These are phyloP conservation scores for Harpegnathos saltator DNA, from an alignment of 1,140 invertebrate species.

Conservation along the genomic window DNA sequence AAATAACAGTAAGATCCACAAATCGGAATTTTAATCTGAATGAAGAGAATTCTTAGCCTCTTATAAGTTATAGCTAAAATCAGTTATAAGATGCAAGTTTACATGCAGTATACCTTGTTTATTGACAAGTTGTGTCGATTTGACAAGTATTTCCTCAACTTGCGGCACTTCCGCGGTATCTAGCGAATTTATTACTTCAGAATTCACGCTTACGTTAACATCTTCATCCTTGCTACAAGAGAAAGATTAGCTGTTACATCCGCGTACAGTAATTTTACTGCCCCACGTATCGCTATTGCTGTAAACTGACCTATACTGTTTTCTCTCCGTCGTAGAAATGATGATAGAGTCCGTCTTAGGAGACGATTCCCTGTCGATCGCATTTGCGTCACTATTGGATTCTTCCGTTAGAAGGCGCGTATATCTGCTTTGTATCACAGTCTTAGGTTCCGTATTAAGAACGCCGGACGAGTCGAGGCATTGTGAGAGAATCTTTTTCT, in stretches of 20 bases:
- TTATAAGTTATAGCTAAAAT: too few relatives aligned
- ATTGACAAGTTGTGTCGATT: constrained; percentile 37
- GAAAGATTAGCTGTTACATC: constrained; percentile 21
- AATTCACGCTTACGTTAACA: constrained; percentile 54
- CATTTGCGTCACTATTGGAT: constrained; percentile 73
- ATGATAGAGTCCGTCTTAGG: constrained; percentile 60
- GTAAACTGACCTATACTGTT: constrained; percentile 64
- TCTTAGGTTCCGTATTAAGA: constrained; percentile 76
- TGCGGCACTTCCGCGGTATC: constrained; percentile 24
- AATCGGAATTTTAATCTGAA: too few relatives aligned
- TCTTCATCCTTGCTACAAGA: constrained; percentile 56
- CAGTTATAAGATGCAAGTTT: not conserved
- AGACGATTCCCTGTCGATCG: constrained; percentile 57
- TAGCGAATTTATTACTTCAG: constrained; percentile 37
- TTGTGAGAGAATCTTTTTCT: constrained; percentile 73
- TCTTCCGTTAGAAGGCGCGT: constrained; percentile 71
- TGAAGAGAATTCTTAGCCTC: too few relatives aligned
- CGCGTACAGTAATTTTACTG: constrained; percentile 14
- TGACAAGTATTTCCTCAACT: constrained; percentile 45
- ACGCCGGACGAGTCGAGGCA: constrained; percentile 76
- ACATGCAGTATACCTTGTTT: constrained; percentile 41
- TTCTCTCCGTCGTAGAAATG: constrained; percentile 63
- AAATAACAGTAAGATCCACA: too few relatives aligned
- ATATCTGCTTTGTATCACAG: constrained; percentile 72
- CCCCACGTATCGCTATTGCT: constrained; percentile 5